These are phyloP conservation scores for Genyomyrus donnyi DNA, from an alignment of 2,113 vertebrate genomes.

Conservation along the genomic window DNA sequence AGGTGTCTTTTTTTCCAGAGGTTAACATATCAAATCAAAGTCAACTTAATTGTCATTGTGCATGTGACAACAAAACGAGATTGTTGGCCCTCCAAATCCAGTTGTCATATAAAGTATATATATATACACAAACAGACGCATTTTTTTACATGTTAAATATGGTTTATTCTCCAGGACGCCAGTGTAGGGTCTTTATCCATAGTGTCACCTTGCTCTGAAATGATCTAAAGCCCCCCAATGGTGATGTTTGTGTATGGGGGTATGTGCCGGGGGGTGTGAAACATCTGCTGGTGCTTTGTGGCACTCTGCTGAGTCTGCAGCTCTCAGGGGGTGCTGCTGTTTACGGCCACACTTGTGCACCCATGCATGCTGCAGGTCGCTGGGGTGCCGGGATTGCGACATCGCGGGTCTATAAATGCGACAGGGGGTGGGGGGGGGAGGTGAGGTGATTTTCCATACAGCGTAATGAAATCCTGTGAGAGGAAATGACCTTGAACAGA, in stretches of 20 bases:
- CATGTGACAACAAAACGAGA: neutral
- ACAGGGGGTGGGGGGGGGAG: neutral
- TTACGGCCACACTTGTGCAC: neutral
- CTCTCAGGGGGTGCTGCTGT: constrained; percentile 3
- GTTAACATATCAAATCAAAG: neutral
- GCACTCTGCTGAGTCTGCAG: constrained; percentile 9
- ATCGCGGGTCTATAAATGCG: neutral
- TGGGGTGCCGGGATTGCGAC: neutral
- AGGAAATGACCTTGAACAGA: neutral
- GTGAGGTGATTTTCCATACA: neutral
- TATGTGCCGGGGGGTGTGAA: neutral
- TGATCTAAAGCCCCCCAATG: neutral
- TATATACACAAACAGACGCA: neutral
- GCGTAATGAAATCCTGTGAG: neutral
- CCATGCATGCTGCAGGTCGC: neutral
- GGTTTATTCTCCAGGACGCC: neutral
- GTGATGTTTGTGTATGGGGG: neutral
- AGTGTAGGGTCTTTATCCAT: neutral
- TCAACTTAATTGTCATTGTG: neutral
- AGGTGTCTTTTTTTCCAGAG: neutral
- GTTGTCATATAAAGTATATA: neutral
- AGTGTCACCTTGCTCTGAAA: neutral
- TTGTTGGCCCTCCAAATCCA: neutral
- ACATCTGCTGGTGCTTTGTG: neutral
- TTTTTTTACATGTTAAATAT: neutral